Percentiles rank a stretch among this genome's conserved stretches.
Conservation (phyloP, 2,888 invertebrate genomes). For the Temnothorax ravouxi region DNA sequence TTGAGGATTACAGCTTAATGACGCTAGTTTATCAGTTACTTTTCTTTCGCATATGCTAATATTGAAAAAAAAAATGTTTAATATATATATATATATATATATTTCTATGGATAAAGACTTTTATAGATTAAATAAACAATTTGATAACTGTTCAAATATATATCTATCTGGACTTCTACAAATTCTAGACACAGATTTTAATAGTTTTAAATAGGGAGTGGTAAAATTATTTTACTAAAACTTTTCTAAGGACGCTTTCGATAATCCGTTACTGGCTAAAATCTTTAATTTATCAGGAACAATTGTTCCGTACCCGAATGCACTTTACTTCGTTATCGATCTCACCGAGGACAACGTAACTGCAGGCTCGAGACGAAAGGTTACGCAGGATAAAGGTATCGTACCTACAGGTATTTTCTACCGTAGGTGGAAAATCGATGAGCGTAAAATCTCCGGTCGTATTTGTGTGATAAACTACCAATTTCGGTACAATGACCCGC, state of each 20-base stretch:
- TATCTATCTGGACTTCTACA: background rate
- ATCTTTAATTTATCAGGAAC: background rate
- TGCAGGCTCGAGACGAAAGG: slow-evolving; percentile 84
- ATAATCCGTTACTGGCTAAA: background rate
- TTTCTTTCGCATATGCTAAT: background rate
- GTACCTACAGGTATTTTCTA: slow-evolving; percentile 82
- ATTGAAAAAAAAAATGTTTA: background rate
- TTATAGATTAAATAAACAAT: background rate
- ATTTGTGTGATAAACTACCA: slow-evolving; percentile 84
- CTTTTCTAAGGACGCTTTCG: background rate
- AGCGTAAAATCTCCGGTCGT: slow-evolving; percentile 84
- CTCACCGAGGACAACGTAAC: slow-evolving; percentile 85
- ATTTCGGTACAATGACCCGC: slow-evolving; percentile 82
- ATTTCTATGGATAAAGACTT: background rate
- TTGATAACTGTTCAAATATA: background rate
- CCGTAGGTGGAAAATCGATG: slow-evolving; percentile 85
- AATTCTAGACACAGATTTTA: background rate
- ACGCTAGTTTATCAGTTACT: background rate
- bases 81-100: background rate
- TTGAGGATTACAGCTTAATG: background rate
- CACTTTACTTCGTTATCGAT: slow-evolving; percentile 79
- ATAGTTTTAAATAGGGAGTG: background rate
- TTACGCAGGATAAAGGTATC: slow-evolving; percentile 85
- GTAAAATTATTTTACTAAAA: background rate
- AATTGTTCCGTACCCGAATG: slow-evolving; percentile 72